Base-by-base conservation (phyloP, 1,140 invertebrate genomes). In the Archivesica marissinica region DNA sequence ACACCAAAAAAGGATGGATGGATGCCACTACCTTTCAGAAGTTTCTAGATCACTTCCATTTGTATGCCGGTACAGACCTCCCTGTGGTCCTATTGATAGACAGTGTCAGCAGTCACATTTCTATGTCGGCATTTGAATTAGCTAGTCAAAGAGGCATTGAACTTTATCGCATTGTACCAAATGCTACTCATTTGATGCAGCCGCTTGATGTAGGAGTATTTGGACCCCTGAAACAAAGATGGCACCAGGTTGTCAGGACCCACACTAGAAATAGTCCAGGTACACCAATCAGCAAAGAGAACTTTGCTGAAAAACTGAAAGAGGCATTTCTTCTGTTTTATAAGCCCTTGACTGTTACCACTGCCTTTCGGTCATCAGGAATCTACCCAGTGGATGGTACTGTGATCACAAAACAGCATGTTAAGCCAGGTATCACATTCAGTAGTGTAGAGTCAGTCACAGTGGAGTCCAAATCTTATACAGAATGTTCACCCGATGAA, bases 1-100 rank as follows among this genome's bases (percentile, higher is more conserved):
- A 87, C 25, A 85, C 85, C 25, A 38, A 88, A 38, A 81, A 88
- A 59, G 85, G 76, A 6, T 88, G 85, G 80, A 87, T 88, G 85
- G 61, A 61, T 75, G 13, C 39, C n/a, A 38, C 20, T 9, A 76
- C 76, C 39, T 88, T 88, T 23, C 25, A 44, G 15, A 38, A 79
- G 72, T 86, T 84, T 44, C 25, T 88, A 20, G 17, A 61, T 11
- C 78, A 82, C 52, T 88, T 88, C 81, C 56, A 88, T 39, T 35
- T 80, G 52, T 56, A 85, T 81, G 80, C 50, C 23, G 47, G 80
- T 38, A 23, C 15, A 52, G 80, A 88, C 25, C 78, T 80, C 44
- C 85, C 75, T 52, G 82, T 85, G 17, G 38, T 87, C 15, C 50
- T 88, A 17, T 54, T 88, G 0, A 81, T 88, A 25, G 85, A 87